A percentile compares a stretch with the other conserved stretches of the same genome.
Evolutionary conservation across 2,797 vertebrate species (phyloP).

Genomic region (Fistularia commersonii): DNA sequence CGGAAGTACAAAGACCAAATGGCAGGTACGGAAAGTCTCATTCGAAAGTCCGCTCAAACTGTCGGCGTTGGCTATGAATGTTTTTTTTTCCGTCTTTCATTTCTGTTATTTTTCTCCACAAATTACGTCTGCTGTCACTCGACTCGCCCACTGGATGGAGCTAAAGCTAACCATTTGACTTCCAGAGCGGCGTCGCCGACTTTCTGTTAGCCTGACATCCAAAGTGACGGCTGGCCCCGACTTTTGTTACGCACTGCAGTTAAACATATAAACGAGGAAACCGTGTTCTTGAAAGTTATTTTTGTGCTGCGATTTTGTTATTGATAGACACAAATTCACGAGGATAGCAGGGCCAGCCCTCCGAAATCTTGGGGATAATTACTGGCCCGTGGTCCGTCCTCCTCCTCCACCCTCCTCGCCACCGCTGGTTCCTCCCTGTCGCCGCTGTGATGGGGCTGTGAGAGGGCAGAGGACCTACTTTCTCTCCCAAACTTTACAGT

Average conservation of each 20-base stretch:
- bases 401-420: slow-evolving; percentile 13
- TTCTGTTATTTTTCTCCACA: not conserved
- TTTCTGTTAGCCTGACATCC: too few relatives aligned
- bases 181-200: too few relatives aligned
- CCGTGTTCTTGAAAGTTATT: not conserved
- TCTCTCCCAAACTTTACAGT: not conserved
- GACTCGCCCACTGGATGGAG: slow-evolving; percentile 22
- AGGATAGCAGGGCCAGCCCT: slow-evolving; percentile 42
- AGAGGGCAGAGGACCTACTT: not conserved
- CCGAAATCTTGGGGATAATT: slow-evolving; percentile 29
- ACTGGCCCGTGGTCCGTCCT: slow-evolving; percentile 52
- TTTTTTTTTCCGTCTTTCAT: too few relatives aligned
- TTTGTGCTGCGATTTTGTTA: not conserved
- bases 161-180: slow-evolving; percentile 5
- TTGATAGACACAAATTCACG: not conserved
- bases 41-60: too few relatives aligned
- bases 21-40: too few relatives aligned
- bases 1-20: too few relatives aligned
- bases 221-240: not conserved
- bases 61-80: too few relatives aligned
- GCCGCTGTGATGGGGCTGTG: slow-evolving; percentile 19
- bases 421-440: slow-evolving; percentile 4
- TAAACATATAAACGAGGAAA: not conserved
- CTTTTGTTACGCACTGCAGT: too few relatives aligned
- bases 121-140: not conserved